A percentile compares a stretch with the other conserved stretches of the same genome.
Conservation (phyloP, 2,113 vertebrate species). For the Oreamnos americanus region DNA sequence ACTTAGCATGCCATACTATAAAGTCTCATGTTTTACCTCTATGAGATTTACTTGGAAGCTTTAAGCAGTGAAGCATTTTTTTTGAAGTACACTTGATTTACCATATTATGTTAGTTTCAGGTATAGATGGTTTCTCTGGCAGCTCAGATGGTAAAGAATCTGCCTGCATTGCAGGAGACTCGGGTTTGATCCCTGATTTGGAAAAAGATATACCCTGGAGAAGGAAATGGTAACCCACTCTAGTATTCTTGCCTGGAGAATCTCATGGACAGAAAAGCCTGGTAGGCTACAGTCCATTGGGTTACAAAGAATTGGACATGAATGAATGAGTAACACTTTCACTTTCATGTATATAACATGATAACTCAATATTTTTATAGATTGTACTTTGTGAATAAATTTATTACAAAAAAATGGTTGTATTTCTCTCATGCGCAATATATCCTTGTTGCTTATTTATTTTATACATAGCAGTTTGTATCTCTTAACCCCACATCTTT, state of each 20-base stretch:
- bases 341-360: neutral
- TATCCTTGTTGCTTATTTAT: neutral
- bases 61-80: neutral
- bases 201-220: neutral
- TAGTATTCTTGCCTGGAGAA: neutral
- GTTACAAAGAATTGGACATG: neutral
- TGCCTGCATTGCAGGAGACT: neutral
- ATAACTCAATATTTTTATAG: neutral
- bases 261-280: neutral
- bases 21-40: neutral
- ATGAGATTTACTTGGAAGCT: neutral
- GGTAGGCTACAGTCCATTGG: neutral
- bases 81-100: neutral
- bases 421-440: neutral
- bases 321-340: neutral
- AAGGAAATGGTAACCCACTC: neutral
- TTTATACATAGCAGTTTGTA: neutral
- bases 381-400: neutral
- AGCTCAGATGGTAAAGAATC: neutral
- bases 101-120: neutral
- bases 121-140: neutral
- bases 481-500: neutral
- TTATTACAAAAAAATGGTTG: neutral
- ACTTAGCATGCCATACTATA: neutral
- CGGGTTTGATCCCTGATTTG: neutral